Conservation (phyloP, 1,140 invertebrate genomes). For the Drosophila chauvacae region DNA sequence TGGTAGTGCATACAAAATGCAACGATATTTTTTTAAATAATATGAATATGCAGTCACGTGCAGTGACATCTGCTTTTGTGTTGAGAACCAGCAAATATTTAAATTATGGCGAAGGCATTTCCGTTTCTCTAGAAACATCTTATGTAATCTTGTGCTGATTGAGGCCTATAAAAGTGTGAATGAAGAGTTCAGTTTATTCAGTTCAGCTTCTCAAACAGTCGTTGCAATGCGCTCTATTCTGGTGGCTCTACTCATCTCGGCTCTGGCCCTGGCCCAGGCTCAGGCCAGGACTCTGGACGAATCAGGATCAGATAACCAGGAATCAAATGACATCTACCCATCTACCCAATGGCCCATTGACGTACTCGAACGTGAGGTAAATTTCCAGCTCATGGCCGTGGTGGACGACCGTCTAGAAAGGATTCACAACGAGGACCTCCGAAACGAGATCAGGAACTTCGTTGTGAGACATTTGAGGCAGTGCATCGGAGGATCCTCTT, state of each 20-base stretch:
- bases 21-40: neutral
- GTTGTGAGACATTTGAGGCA: constrained; percentile 33
- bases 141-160: neutral
- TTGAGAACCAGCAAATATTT: too few species aligned
- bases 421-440: constrained; percentile 2
- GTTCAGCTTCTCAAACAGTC: neutral
- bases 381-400: constrained; percentile 47
- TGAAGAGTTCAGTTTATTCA: neutral
- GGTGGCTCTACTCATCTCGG: constrained; percentile 29
- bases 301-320: neutral
- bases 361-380: constrained; percentile 11
- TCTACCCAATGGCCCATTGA: constrained; percentile 44
- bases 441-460: constrained; percentile 25
- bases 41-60: too few species aligned
- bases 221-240: constrained; percentile 28
- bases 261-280: constrained; percentile 19
- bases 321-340: constrained; percentile 1
- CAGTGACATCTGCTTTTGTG: too few species aligned
- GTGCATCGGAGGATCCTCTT: constrained; percentile 18
- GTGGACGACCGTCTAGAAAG: constrained; percentile 55
- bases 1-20: constrained; percentile 25
- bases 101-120: neutral
- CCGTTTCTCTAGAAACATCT: neutral
- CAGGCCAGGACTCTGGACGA: constrained; percentile 6
- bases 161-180: constrained; percentile 5